phyloP scores from a whole-genome alignment of 2,797 vertebrate species.

The Hirundo rustica region DNA sequence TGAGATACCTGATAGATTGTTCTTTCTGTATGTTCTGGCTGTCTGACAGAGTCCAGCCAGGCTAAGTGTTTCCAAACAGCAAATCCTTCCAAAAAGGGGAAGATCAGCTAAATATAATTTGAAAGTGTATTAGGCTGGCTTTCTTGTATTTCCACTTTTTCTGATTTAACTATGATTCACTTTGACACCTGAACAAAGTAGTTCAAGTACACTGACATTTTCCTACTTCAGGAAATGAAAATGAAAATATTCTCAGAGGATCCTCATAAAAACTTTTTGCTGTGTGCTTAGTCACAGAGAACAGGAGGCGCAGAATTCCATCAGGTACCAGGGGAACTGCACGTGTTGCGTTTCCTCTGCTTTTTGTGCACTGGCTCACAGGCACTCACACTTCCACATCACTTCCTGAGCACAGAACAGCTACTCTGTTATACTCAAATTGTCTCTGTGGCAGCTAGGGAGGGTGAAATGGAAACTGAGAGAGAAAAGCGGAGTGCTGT shows the following conservation, averaged over 20 bases:
- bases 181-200: not conserved
- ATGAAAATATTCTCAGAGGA: not conserved
- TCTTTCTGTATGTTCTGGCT: not conserved
- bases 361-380: not conserved
- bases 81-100: slow-evolving; percentile 48
- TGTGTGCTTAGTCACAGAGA: not conserved
- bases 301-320: slow-evolving; percentile 40
- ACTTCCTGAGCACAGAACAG: not conserved
- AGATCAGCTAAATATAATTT: slow-evolving; percentile 18
- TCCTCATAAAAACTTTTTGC: not conserved
- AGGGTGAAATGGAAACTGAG: not conserved
- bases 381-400: not conserved
- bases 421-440: not conserved
- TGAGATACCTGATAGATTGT: not conserved
- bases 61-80: slow-evolving; percentile 6
- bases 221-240: slow-evolving; percentile 29
- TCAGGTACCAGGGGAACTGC: not conserved
- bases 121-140: not conserved
- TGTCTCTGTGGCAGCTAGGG: not conserved
- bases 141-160: slow-evolving; percentile 4
- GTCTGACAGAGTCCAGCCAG: not conserved
- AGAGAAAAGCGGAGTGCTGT: not conserved
- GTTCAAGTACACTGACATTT: not conserved
- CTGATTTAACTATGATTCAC: not conserved
- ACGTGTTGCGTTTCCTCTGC: not conserved